Base-by-base conservation (phyloP, 30 jellyfish, hydroid and myxozoan genomes). In the Nemopilema nomurai region DNA sequence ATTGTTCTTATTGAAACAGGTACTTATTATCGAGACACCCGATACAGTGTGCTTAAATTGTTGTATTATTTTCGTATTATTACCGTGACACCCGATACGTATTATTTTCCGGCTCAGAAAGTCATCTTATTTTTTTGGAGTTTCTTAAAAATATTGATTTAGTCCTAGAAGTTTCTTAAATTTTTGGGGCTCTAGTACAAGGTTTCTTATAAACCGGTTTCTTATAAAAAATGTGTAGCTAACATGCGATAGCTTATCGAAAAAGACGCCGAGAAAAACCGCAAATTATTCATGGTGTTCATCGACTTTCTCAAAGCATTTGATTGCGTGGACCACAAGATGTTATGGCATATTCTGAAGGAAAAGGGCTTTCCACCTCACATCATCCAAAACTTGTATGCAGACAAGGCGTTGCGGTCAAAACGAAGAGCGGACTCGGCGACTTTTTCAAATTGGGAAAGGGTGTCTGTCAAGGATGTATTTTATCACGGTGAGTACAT, bases 401-500 rank as follows among this genome's bases (percentile, higher is more conserved):
- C 52, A 18, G 51, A 53, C 77, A 77, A 74, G 49, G 29, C 22
- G 87, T 32, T 16, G 57, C 28, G 57, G 57, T 41, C 57, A 41
- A 41, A 41, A 41, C 13, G 57, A 50, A 51, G 31, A 20, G 23
- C 26, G 87, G 87, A 20, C 22, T 9, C 62, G 6, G 75, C 28
- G 80, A 77, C n/a, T 25, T 21, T 16, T 77, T 77, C 51, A 20
- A 16, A 13, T 20, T 77, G 33, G 81, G 80, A 25, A 77, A 57
- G 62, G 87, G 87, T 13, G 76, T 77, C 18, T 9, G 87, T 31
- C 76, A 77, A 49, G 77, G 87, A 16, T 77, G 87, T 51, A 77
- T 77, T 16, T 30, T 57, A 31, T 77, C 51, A 49, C 87, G 57
- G 66, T 4, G 87, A 77, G 57, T 16, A 53, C 21, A 77, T 77